phyloP scores from a whole-genome alignment of 1,140 invertebrate genomes.

The Copidosoma floridanum region DNA sequence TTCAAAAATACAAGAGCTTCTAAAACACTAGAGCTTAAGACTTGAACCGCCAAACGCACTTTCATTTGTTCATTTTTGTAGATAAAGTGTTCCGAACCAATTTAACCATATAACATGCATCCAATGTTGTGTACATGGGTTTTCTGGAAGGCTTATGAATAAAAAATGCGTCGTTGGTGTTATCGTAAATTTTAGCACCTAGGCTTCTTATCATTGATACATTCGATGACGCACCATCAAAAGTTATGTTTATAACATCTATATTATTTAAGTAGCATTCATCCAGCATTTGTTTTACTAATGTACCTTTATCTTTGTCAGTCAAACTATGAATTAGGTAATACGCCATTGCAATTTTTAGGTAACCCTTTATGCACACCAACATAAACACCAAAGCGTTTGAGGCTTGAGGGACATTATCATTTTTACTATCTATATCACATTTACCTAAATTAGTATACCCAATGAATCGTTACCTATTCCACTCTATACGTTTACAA shows the following conservation, averaged over 20 bases:
- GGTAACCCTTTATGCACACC: not conserved
- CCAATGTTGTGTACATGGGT: slow-evolving; percentile 37
- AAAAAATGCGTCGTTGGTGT: slow-evolving; percentile 38
- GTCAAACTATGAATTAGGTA: not conserved
- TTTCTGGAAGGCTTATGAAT: not conserved
- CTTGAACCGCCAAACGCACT: slow-evolving; percentile 32
- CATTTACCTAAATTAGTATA: not conserved
- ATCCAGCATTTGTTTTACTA: not conserved
- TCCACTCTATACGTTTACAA: not conserved
- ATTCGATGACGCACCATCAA: slow-evolving; percentile 25
- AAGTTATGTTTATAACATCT: slow-evolving; percentile 11
- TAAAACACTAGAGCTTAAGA: slow-evolving; percentile 17
- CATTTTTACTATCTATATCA: not conserved
- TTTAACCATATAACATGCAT: slow-evolving; percentile 50
- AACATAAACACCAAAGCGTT: slow-evolving; percentile 5
- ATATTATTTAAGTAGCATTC: slow-evolving; percentile 3
- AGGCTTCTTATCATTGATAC: slow-evolving; percentile 8
- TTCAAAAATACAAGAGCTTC: not conserved
- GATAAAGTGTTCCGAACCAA: slow-evolving; percentile 40
- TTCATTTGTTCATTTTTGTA: slow-evolving; percentile 33
- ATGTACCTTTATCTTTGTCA: not conserved
- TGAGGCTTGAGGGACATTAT: not conserved
- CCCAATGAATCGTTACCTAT: not conserved
- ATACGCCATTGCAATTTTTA: not conserved
- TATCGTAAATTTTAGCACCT: slow-evolving; percentile 32